Conservation (phyloP, 2,888 invertebrate species). For the Thalpophila matura region DNA sequence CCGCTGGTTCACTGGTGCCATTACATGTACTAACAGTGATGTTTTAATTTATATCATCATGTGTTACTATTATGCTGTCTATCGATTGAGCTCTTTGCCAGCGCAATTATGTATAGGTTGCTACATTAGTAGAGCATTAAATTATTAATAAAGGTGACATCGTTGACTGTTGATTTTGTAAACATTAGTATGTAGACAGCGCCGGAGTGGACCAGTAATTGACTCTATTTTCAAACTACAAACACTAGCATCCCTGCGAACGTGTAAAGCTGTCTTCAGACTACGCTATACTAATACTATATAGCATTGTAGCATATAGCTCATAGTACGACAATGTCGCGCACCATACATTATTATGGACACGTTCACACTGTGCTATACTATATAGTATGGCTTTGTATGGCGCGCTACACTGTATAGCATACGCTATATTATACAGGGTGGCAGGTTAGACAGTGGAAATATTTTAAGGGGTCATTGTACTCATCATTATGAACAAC, state of each 20-base stretch:
- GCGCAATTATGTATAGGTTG: conserved; percentile 68
- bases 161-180: conserved; percentile 54
- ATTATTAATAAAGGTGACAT: conserved; percentile 60
- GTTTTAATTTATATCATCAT: conserved; percentile 60
- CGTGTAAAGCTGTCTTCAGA: too few species aligned
- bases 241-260: conserved; percentile 17
- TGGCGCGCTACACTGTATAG: too few species aligned
- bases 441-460: too few species aligned
- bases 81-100: conserved; percentile 72
- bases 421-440: too few species aligned
- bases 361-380: too few species aligned
- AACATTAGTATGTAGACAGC: conserved; percentile 40
- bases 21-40: conserved; percentile 56
- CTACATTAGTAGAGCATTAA: conserved; percentile 61
- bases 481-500: too few species aligned
- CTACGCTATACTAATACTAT: too few species aligned
- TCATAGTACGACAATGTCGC: too few species aligned
- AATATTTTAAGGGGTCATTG: too few species aligned
- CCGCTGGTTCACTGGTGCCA: conserved; percentile 43
- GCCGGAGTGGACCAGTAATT: conserved; percentile 47
- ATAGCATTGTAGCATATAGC: too few species aligned
- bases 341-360: too few species aligned
- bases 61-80: conserved; percentile 65
- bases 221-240: conserved; percentile 49
- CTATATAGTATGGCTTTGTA: too few species aligned